Conservation (phyloP, 2,888 invertebrate genomes). For the Arrhopalites spinosus region DNA sequence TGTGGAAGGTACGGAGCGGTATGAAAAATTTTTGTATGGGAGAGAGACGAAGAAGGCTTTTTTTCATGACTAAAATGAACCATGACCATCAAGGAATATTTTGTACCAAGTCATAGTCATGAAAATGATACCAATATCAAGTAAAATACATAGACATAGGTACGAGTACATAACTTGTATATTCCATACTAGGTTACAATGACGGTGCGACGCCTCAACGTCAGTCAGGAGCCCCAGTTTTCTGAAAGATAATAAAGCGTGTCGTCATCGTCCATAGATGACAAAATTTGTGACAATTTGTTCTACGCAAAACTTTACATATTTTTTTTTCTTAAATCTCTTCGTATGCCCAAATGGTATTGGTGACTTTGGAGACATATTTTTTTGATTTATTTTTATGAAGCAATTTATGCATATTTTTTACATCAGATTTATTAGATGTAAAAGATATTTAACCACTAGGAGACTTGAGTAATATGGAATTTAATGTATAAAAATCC, state of each 20-base stretch:
- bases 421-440: too few relatives aligned
- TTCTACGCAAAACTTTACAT: background rate
- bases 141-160: background rate
- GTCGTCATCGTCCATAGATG: background rate
- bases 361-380: too few relatives aligned
- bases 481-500: too few relatives aligned
- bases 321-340: too few relatives aligned
- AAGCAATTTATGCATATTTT: too few relatives aligned
- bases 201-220: too few relatives aligned
- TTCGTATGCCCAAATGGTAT: too few relatives aligned
- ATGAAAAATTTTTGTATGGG: background rate
- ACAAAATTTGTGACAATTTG: conserved; percentile 7
- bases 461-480: too few relatives aligned
- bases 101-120: background rate
- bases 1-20: conserved; percentile 22
- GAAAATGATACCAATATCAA: background rate
- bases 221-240: background rate
- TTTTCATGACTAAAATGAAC: conserved; percentile 19
- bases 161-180: background rate
- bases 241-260: background rate
- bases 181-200: background rate
- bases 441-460: too few relatives aligned
- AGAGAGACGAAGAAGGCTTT: conserved; percentile 14
- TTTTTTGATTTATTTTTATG: too few relatives aligned
- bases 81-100: conserved; percentile 19